Evolutionary conservation across 2,113 vertebrate genomes (phyloP), one percentile per base, ranked within the genome.

Genomic region (Periophthalmodon schlosseri): DNA sequence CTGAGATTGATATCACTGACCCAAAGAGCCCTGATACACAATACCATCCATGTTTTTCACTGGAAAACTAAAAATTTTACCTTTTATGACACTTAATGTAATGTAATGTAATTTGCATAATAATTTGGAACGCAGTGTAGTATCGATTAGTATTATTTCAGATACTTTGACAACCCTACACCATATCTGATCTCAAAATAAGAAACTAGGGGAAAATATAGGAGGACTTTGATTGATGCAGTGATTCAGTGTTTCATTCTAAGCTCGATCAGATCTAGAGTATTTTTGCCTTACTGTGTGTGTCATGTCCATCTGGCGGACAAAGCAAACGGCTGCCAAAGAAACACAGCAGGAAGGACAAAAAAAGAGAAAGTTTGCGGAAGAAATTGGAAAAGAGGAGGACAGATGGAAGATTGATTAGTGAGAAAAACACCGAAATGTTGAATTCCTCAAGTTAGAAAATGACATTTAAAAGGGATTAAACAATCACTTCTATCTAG

Each of bases 301-400:
- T 74, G 67, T 81, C 66, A 67, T 36, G 75, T 79, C 72, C 82
- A 75, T 80, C 76, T 88, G 65, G 28, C 69, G 63, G n/a, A 75
- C 68, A 52, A 72, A 75, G 47, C 36, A 69, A 73, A 72, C 23
- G 20, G 28, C 56, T 75, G 72, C 44, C 76, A 34, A 58, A 67
- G 67, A 56, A 46, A 76, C n/a, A n/a, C 4, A 13, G 60, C 23
- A 34, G 60, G 78, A 66, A 24, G 68, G 24, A 34, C 54, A 64
- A 46, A 61, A 47, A 49, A 5, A 63, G 20, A 23, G 20, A 63
- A 12, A 64, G 70, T 28, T 33, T 69, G 54, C 52, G 33, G 24
- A 52, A 44, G 64, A 56, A 66, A 52, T 47, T 61, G 16, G 28
- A 64, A 23, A 23, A 2, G 15, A 36, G 16, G 54, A 24, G 13